Evolutionary conservation across 2,797 vertebrate species (phyloP), one percentile per base, ranked within the genome.

Genomic region (Setipinna tenuifilis): DNA sequence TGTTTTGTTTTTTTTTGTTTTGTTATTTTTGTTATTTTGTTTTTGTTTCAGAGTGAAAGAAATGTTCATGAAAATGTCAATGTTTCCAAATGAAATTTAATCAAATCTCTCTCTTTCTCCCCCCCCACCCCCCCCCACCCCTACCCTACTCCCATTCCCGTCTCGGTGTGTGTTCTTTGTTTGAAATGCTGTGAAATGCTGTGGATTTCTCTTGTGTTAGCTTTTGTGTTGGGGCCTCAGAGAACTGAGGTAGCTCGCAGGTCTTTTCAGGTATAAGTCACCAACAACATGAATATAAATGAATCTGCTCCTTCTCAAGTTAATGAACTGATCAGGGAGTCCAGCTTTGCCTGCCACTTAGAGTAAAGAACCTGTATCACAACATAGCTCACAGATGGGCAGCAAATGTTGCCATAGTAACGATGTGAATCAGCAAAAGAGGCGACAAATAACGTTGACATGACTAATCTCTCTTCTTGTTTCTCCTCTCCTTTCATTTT

Each of bases 391-490:
- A 87, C 83, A 86, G 88, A 91, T 88, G 88, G 89, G 92, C 92
- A 92, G 90, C 92, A 92, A 91, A 89, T 89, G 93, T 94, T 93
- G 93, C 93, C 92, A 93, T 93, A 92, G 91, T 90, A 89, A 94
- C 91, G 89, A 93, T 93, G 91, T 92, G 91, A 94, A 94, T 94
- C 93, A 94, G 93, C 96, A 96, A 96, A 96, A 96, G 95, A 96
- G 95, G 94, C 94, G 93, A 93, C 96, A 95, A 94, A 95, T 96
- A 95, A 96, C 95, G 94, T 88, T 95, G 94, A 96, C 95, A 95
- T 95, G 93, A 95, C 94, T 95, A 95, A 96, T 95, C 92, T 93
- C 87, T 94, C 90, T 93, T 94, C 89, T 92, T 92, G 91, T 94
- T 93, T 93, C 92, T 94, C 88, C 90, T 78, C 71, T 78, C 23